Conservation (phyloP, 1,140 invertebrate species). For the Eriosoma lanigerum region DNA sequence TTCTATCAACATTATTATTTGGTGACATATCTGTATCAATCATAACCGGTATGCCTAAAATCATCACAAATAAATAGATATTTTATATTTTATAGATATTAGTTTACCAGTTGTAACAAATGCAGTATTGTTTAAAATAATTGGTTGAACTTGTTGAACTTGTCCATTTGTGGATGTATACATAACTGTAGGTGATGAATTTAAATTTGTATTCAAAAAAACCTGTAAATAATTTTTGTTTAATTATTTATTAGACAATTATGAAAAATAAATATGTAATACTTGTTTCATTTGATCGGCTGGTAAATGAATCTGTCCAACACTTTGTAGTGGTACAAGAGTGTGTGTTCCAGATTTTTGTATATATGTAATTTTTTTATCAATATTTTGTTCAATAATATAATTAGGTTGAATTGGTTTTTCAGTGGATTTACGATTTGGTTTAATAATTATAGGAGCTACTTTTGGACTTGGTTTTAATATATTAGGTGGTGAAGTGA, state of each 20-base stretch:
- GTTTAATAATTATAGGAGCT: not conserved
- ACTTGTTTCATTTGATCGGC: constrained; percentile 56
- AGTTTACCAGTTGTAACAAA: constrained; percentile 41
- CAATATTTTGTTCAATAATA: constrained; percentile 18
- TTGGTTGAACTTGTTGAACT: not conserved
- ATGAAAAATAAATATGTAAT: not conserved
- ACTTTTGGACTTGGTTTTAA: not conserved
- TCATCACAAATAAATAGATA: constrained; percentile 41
- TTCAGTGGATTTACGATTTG: constrained; percentile 22
- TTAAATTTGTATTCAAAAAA: constrained; percentile 3
- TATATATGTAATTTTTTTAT: constrained; percentile 24
- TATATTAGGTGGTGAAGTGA: not conserved
- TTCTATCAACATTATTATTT: constrained; percentile 59
- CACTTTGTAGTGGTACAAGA: constrained; percentile 54
- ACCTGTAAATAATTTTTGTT: constrained; percentile 2
- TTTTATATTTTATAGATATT: not conserved
- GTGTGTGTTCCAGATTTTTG: constrained; percentile 34
- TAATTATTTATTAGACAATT: not conserved
- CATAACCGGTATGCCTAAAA: constrained; percentile 69
- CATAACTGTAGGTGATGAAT: constrained; percentile 1
- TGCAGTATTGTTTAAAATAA: constrained; percentile 50
- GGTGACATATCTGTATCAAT: constrained; percentile 70
- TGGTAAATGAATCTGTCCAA: constrained; percentile 54
- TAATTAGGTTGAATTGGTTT: constrained; percentile 44
- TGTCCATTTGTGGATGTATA: constrained; percentile 30